Evolutionary conservation across 2,113 vertebrate species (phyloP), one percentile per base, ranked within the genome.

Genomic region (Ptyas mucosa): DNA sequence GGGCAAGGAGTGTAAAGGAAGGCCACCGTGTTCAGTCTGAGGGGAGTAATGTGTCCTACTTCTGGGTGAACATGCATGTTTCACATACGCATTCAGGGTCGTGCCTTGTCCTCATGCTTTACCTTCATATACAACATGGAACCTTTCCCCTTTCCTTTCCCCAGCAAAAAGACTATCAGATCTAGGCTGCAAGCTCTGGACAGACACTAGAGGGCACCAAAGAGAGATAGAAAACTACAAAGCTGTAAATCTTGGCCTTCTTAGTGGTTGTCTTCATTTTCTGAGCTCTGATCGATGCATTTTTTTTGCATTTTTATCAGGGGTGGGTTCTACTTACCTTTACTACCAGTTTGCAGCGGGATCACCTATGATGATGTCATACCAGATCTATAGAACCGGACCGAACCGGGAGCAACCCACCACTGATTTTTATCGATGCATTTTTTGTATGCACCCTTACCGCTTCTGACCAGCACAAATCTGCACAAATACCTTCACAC

Each of bases 1-100:
- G 75, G 92, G 89, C 92, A 90, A 86, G n/a, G 89, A 90, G 92
- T 93, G n/a, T 64, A 89, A 93, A 81, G 92, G 92, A 86, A 93
- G 88, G 88, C 92, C 88, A 89, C 75, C 85, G 46, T 61, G 92
- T 43, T 61, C 89, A 64, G 55, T 64, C 92, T 14, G 21, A 90
- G 81, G 23, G 54, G 49, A 90, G n/a, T 64, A 81, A 87, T 23
- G 53, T 61, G 46, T 34, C 34, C 54, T 61, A 18, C 54, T 86
- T 49, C 51, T 89, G 55, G 26, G 43, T 93, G 85, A 61, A 85
- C 46, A 61, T 90, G 88, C 46, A 52, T 87, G 88, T 89, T 86
- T 52, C 29, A 29, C 46, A 92, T 43, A 61, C 64, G 51, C 46
- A 64, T 90, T 87, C 39, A 14, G 69, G 85, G 51, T 46, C 53